Conservation (phyloP, 2,797 vertebrate species). For the Aselliscus stoliczkanus region DNA sequence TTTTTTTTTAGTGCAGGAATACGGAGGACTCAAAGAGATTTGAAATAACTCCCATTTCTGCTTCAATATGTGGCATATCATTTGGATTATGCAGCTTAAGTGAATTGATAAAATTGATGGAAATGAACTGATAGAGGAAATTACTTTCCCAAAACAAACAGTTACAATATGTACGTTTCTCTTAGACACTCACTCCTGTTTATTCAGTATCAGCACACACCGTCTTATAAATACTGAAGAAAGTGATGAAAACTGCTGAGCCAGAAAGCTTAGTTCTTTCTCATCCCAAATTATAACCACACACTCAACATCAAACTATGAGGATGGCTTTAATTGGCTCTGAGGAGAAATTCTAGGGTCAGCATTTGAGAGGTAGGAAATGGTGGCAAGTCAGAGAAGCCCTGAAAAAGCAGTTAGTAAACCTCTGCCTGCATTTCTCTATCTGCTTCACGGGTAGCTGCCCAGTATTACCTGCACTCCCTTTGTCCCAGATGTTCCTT, state of each 20-base stretch:
- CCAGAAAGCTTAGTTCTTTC: background rate
- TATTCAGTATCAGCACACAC: background rate
- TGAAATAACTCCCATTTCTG: background rate
- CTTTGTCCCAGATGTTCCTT: background rate
- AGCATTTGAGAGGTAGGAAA: background rate
- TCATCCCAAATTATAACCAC: background rate
- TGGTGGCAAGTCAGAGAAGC: background rate
- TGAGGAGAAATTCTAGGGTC: background rate
- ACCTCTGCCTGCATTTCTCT: background rate
- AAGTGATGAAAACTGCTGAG: background rate
- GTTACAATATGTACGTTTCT: conserved; percentile 39
- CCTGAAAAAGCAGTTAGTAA: accelerated
- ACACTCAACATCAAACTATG: background rate
- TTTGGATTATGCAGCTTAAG: background rate
- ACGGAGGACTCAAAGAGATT: background rate
- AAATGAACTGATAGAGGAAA: conserved; percentile 51
- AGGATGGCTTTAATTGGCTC: background rate
- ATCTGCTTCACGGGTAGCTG: background rate
- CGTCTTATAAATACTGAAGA: background rate
- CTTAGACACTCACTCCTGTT: background rate
- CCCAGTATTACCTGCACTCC: accelerated
- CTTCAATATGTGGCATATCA: background rate
- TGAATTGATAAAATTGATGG: conserved; percentile 40
- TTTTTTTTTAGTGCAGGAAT: background rate
- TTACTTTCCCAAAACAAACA: conserved; percentile 52